A percentile compares a stretch with the other conserved stretches of the same genome.
Evolutionary conservation across 64 coral and sea anemone species (phyloP).

Genomic region (Dendrophyllia cribrosa): DNA sequence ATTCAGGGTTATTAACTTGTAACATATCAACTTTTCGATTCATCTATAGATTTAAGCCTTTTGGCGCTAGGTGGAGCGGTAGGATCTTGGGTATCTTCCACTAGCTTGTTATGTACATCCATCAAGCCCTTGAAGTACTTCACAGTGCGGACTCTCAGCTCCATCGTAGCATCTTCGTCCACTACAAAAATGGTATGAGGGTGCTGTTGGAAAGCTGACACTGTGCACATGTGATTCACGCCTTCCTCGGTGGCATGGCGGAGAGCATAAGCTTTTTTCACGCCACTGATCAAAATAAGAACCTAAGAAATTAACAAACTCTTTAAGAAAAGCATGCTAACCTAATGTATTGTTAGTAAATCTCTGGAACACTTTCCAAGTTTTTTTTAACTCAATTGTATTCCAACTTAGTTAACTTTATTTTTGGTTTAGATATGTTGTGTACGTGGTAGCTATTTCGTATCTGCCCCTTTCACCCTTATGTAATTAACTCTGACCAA

Average conservation of each 20-base stretch:
- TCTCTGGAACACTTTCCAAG: too few species aligned
- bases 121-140: slow-evolving; percentile 98
- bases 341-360: background rate
- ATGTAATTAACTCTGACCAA: too few species aligned
- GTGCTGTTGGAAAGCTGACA: slow-evolving; percentile 97
- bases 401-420: too few species aligned
- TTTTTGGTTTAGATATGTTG: too few species aligned
- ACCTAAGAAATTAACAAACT: slow-evolving; percentile 60
- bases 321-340: background rate
- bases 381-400: too few species aligned
- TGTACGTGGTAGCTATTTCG: too few species aligned
- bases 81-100: slow-evolving; percentile 86
- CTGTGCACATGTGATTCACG: slow-evolving; percentile 97
- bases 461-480: too few species aligned
- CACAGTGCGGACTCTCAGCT: slow-evolving; percentile 97
- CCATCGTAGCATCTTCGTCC: slow-evolving; percentile 96
- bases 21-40: background rate
- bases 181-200: slow-evolving; percentile 92
- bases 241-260: slow-evolving; percentile 89
- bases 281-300: slow-evolving; percentile 97
- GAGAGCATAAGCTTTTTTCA: slow-evolving; percentile 89
- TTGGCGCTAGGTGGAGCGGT: slow-evolving; percentile 79
- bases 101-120: slow-evolving; percentile 97
- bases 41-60: slow-evolving; percentile 62
- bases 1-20: too few species aligned